Conservation (phyloP, 2,888 invertebrate genomes). For the Archips crataeganus region DNA sequence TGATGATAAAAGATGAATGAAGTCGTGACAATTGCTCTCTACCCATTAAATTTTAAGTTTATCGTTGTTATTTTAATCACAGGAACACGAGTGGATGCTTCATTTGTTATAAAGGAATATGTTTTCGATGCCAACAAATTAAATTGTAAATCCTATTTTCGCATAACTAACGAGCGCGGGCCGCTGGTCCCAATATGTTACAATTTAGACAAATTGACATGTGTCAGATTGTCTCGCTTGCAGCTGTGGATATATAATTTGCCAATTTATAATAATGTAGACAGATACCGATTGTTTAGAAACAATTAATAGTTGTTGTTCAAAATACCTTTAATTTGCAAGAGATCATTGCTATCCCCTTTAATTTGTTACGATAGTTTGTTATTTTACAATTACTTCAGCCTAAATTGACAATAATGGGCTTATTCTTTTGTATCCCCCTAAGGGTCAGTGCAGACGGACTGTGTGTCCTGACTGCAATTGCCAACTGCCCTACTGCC, state of each 20-base stretch:
- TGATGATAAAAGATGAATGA: neutral
- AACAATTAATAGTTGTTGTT: neutral
- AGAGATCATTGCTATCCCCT: too few species aligned
- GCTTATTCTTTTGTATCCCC: too few species aligned
- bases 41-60: too few species aligned
- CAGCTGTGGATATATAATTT: constrained; percentile 9
- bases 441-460: too few species aligned
- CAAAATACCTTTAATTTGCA: too few species aligned
- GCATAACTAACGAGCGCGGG: neutral
- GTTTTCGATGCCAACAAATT: neutral
- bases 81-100: neutral
- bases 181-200: neutral
- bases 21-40: too few species aligned
- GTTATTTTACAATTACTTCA: too few species aligned
- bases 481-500: too few species aligned
- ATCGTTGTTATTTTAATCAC: neutral
- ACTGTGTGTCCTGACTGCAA: too few species aligned
- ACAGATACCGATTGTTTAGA: neutral
- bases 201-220: constrained; percentile 17
- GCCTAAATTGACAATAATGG: too few species aligned
- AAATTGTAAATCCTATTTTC: constrained; percentile 1
- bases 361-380: too few species aligned
- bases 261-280: neutral
- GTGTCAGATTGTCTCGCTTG: neutral
- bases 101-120: neutral